phyloP scores from a whole-genome alignment of 2,113 vertebrate species.

The Bos javanicus region DNA sequence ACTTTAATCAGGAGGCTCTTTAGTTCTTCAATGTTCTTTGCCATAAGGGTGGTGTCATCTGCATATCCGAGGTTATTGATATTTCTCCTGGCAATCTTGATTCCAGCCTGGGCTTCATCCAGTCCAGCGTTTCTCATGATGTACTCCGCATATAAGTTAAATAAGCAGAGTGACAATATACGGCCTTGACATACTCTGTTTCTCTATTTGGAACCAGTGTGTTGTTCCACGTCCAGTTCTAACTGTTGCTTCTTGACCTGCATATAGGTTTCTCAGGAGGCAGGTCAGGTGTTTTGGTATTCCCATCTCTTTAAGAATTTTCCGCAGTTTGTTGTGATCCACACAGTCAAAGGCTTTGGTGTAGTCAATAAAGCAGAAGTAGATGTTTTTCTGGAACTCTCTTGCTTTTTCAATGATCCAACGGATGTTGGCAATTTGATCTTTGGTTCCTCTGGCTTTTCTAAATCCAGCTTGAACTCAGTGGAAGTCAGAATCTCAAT shows the following conservation, averaged over 20 bases:
- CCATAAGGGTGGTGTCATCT: background rate
- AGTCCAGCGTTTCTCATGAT: background rate
- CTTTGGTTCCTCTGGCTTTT: background rate
- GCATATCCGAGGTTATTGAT: background rate
- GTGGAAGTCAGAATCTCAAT: background rate
- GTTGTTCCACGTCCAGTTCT: background rate
- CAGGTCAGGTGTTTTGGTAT: background rate
- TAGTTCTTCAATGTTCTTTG: background rate
- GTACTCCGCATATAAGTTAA: background rate
- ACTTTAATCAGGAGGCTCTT: background rate
- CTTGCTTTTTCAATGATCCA: background rate
- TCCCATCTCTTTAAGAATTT: background rate
- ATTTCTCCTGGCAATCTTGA: background rate
- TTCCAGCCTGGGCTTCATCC: background rate
- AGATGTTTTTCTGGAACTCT: background rate
- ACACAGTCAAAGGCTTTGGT: background rate
- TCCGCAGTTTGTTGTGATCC: background rate
- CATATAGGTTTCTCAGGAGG: background rate
- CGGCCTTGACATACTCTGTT: background rate
- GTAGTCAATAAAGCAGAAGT: background rate
- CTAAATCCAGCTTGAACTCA: background rate
- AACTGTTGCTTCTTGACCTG: background rate
- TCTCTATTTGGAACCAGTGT: background rate
- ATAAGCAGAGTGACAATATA: background rate
- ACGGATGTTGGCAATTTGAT: background rate